Percentiles rank a stretch among this genome's conserved stretches.
Conservation (phyloP, 1,140 invertebrate species). For the Zaprionus ornatus region DNA sequence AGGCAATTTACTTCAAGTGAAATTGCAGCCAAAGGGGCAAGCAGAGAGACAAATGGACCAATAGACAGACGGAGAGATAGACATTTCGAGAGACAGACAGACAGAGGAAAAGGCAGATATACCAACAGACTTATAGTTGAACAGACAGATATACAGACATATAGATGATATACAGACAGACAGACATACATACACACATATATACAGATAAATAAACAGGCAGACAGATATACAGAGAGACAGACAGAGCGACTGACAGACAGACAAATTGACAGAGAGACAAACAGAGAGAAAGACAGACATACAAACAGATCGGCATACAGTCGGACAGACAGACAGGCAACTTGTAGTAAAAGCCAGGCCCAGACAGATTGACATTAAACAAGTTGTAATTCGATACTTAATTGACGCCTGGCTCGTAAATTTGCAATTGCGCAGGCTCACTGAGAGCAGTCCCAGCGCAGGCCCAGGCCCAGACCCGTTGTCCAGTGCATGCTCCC, state of each 20-base stretch:
- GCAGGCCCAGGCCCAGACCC: slow-evolving; percentile 1
- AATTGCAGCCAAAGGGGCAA: slow-evolving; percentile 21
- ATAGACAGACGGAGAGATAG: too few relatives aligned
- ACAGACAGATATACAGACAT: too few relatives aligned
- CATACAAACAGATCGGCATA: slow-evolving; percentile 27
- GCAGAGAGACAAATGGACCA: slow-evolving; percentile 24
- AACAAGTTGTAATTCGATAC: slow-evolving; percentile 84
- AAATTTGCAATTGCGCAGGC: slow-evolving; percentile 79
- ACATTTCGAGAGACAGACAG: too few relatives aligned
- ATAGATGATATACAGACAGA: too few relatives aligned
- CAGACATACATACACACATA: too few relatives aligned
- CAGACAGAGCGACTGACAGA: slow-evolving; percentile 5
- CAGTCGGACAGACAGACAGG: slow-evolving; percentile 34
- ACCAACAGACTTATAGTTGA: too few relatives aligned
- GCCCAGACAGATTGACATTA: slow-evolving; percentile 81
- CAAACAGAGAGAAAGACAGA: slow-evolving; percentile 20
- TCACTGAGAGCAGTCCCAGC: slow-evolving; percentile 11
- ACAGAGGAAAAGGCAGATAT: too few relatives aligned
- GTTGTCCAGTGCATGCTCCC: not conserved
- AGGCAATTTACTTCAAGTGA: slow-evolving; percentile 46
- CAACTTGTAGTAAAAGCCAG: slow-evolving; percentile 45
- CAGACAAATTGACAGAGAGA: slow-evolving; percentile 30
- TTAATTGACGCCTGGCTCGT: slow-evolving; percentile 84
- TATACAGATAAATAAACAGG: not conserved
- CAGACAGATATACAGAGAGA: slow-evolving; percentile 24